A percentile compares a stretch with the other conserved stretches of the same genome.
Conservation (phyloP, 1,140 invertebrate genomes). For the Pararge aegeria region DNA sequence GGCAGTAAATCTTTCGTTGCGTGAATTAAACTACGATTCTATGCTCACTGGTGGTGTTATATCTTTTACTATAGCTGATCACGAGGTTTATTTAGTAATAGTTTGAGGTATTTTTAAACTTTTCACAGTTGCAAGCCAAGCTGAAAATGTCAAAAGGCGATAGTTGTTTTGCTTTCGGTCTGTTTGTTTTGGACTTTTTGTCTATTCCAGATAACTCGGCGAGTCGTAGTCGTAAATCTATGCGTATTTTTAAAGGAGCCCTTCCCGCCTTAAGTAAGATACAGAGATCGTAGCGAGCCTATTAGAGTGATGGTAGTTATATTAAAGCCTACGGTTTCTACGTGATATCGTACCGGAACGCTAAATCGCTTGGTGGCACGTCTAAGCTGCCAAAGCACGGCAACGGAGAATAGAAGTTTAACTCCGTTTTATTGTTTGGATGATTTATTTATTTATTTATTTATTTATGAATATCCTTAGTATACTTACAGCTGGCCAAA, state of each 20-base stretch:
- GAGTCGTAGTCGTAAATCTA: neutral
- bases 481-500: too few relatives aligned
- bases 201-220: slow-evolving; percentile 3
- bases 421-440: too few relatives aligned
- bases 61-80: slow-evolving; percentile 32
- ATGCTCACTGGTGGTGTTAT: slow-evolving; percentile 20
- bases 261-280: too few relatives aligned
- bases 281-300: too few relatives aligned
- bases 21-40: neutral
- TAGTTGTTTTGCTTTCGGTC: slow-evolving; percentile 28
- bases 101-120: slow-evolving; percentile 46
- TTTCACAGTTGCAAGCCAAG: slow-evolving; percentile 43
- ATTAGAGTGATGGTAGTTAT: too few relatives aligned
- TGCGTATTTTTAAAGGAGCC: neutral
- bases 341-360: too few relatives aligned
- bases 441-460: too few relatives aligned
- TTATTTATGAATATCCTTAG: too few relatives aligned
- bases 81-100: slow-evolving; percentile 43
- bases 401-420: too few relatives aligned
- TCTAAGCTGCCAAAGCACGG: too few relatives aligned
- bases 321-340: too few relatives aligned
- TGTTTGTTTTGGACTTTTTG: slow-evolving; percentile 19
- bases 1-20: neutral
- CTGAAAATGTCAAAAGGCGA: slow-evolving; percentile 51
- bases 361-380: too few relatives aligned